phyloP scores from a whole-genome alignment of 1,140 invertebrate genomes.

The Sesamia nonagrioides region DNA sequence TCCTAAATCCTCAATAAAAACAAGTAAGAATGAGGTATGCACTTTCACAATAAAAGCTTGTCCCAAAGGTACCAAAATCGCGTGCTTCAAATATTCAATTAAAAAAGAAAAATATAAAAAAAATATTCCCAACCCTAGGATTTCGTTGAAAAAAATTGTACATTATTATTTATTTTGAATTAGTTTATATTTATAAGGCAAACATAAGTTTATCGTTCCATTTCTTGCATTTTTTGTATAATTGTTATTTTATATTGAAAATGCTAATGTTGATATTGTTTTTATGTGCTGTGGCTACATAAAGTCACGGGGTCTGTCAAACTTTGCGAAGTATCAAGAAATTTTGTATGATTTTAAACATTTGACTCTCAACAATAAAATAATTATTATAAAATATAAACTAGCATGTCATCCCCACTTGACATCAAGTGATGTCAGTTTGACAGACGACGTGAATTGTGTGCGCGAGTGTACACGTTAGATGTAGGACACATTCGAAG shows the following conservation, averaged over 20 bases:
- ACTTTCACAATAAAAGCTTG: background rate
- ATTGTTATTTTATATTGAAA: conserved; percentile 83
- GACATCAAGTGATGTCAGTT: conserved; percentile 35
- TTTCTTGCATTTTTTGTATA: conserved; percentile 84
- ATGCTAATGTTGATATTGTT: conserved; percentile 80
- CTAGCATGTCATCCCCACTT: conserved; percentile 17
- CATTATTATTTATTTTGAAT: conserved; percentile 81
- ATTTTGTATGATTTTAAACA: background rate
- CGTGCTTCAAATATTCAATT: background rate
- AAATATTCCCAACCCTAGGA: conserved; percentile 73
- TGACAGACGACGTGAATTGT: conserved; percentile 53
- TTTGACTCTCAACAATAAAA: too few relatives aligned
- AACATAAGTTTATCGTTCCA: conserved; percentile 80
- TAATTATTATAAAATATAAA: background rate
- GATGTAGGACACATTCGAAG: conserved; percentile 64
- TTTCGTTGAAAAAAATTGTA: conserved; percentile 72
- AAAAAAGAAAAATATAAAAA: conserved; percentile 9
- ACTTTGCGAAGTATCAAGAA: conserved; percentile 11
- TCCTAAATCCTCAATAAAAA: background rate
- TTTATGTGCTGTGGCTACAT: conserved; percentile 68
- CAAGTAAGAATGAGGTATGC: too few relatives aligned
- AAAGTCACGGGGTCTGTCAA: conserved; percentile 61
- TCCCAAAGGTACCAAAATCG: background rate
- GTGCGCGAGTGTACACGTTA: conserved; percentile 67
- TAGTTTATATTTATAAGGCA: conserved; percentile 72